These are phyloP conservation scores for Drosophila cracens DNA, from an alignment of 2,888 invertebrate genomes.

Conservation along the genomic window DNA sequence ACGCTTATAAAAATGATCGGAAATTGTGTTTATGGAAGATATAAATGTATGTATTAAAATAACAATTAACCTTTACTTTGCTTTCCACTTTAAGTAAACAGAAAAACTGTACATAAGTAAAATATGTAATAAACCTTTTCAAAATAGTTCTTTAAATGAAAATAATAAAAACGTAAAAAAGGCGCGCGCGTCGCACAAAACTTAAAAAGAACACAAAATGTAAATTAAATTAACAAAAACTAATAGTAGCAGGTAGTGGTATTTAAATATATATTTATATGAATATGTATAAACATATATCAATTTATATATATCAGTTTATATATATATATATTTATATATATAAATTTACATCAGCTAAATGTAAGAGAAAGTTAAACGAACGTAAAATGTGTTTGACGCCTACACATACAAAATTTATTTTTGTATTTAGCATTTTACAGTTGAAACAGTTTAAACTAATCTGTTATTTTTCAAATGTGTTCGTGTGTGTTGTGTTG, in stretches of 20 bases:
- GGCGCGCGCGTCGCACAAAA: conserved; percentile 65
- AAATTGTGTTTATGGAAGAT: conserved; percentile 59
- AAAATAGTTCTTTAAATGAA: conserved; percentile 33
- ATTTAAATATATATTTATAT: conserved; percentile 38
- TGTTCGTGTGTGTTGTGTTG: conserved; percentile 10
- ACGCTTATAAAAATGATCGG: conserved; percentile 60
- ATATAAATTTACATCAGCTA: conserved; percentile 26
- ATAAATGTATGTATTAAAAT: conserved; percentile 40
- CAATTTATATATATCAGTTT: conserved; percentile 15
- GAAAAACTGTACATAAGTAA: conserved; percentile 67
- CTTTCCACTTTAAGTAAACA: conserved; percentile 54
- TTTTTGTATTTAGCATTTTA: conserved; percentile 55
- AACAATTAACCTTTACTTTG: conserved; percentile 49
- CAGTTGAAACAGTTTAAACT: conserved; percentile 47
- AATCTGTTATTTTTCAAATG: conserved; percentile 37
- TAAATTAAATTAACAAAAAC: conserved; percentile 76
- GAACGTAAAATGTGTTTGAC: conserved; percentile 57
- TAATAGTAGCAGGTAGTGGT: conserved; percentile 71
- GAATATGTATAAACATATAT: conserved; percentile 16
- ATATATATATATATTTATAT: conserved; percentile 22
- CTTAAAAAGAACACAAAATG: conserved; percentile 71
- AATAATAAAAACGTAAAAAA: conserved; percentile 31
- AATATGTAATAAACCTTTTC: conserved; percentile 18
- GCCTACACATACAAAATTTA: conserved; percentile 41
- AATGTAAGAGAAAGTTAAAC: conserved; percentile 68